phyloP scores from a whole-genome alignment of 2,797 vertebrate genomes.

The Mormyrops boulengeri region DNA sequence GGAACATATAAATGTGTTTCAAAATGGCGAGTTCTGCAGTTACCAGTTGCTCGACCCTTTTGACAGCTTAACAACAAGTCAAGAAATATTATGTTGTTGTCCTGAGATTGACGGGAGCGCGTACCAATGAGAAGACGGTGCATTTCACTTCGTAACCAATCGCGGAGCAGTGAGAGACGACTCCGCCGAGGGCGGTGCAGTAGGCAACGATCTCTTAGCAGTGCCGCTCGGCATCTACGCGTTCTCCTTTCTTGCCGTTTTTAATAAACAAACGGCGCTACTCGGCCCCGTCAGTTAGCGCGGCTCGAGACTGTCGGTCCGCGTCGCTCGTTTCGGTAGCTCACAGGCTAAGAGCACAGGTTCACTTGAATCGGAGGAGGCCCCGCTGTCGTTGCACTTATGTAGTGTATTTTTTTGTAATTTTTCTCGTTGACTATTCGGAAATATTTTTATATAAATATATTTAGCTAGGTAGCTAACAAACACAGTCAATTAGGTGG shows the following conservation, averaged over 20 bases:
- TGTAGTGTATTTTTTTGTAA: constrained; percentile 2
- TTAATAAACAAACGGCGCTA: constrained; percentile 49
- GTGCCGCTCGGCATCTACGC: constrained; percentile 48
- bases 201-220: constrained; percentile 32
- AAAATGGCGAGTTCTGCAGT: constrained; percentile 44
- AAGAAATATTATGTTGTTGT: constrained; percentile 12
- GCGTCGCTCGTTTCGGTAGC: constrained; percentile 28
- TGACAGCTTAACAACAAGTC: constrained; percentile 22
- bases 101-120: constrained; percentile 23
- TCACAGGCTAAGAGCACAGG: constrained; percentile 1
- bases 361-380: constrained; percentile 11
- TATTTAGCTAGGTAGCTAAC: not conserved
- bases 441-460: constrained; percentile 15
- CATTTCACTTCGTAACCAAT: constrained; percentile 43
- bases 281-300: constrained; percentile 41
- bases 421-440: constrained; percentile 10
- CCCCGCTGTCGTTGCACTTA: constrained; percentile 4
- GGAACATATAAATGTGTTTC: constrained; percentile 33
- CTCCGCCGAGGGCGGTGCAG: constrained; percentile 47
- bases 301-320: constrained; percentile 40
- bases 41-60: constrained; percentile 33
- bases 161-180: constrained; percentile 14
- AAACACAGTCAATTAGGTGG: not conserved
- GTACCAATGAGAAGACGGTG: constrained; percentile 37
- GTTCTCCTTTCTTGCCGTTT: constrained; percentile 45